Percentiles rank a stretch among this genome's conserved stretches.
These are phyloP conservation scores for Chlamydotis undulata DNA, from an alignment of 2,113 vertebrate species.

Conservation along the genomic window DNA sequence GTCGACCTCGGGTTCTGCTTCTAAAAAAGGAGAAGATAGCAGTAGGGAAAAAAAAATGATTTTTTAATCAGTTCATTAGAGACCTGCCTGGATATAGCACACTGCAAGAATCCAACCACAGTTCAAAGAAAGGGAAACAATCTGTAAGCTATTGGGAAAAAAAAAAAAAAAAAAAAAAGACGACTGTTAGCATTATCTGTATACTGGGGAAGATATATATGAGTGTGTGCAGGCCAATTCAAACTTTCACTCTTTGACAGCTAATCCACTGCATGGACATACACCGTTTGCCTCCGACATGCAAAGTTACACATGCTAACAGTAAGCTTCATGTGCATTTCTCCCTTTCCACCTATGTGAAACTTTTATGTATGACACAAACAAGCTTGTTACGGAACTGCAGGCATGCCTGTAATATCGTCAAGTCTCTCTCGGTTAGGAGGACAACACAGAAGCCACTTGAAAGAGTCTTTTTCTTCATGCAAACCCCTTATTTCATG, in stretches of 20 bases:
- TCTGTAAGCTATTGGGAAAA: slow-evolving; percentile 32
- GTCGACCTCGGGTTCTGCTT: slow-evolving; percentile 90
- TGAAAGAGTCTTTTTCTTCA: not conserved
- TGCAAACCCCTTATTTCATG: slow-evolving; percentile 18
- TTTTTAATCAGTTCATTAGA: not conserved
- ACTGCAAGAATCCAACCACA: slow-evolving; percentile 35
- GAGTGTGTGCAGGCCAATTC: slow-evolving; percentile 42
- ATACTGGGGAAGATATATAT: not conserved
- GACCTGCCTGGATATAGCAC: not conserved
- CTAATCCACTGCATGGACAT: slow-evolving; percentile 51
- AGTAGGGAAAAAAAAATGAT: slow-evolving; percentile 49
- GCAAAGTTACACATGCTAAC: slow-evolving; percentile 74
- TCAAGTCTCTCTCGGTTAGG: not conserved
- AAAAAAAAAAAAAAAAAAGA: not conserved
- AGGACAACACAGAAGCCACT: not conserved
- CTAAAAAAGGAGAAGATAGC: slow-evolving; percentile 75
- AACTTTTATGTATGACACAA: slow-evolving; percentile 12
- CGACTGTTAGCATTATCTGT: not conserved
- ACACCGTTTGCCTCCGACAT: slow-evolving; percentile 13
- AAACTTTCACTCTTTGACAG: slow-evolving; percentile 46
- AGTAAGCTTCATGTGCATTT: slow-evolving; percentile 59
- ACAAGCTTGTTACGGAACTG: slow-evolving; percentile 32
- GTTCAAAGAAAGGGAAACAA: slow-evolving; percentile 56
- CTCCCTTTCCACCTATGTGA: slow-evolving; percentile 15
- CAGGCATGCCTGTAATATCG: slow-evolving; percentile 12